Percentiles rank a stretch among this genome's conserved stretches.
Conservation (phyloP, 1,140 invertebrate genomes). For the Drosophila tani region DNA sequence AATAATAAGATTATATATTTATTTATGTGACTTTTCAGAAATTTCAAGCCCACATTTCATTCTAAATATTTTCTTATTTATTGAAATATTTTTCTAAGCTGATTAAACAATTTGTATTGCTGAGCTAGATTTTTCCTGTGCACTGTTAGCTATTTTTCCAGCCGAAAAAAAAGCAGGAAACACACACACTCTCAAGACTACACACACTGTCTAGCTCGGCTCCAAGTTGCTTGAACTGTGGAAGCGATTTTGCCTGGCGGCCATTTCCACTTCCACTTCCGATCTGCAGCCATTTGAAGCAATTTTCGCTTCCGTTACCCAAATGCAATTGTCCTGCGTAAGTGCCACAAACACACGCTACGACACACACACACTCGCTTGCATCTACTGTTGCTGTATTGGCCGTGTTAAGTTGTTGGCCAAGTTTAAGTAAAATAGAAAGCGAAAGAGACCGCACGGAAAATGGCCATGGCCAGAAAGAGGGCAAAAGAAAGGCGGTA, state of each 20-base stretch:
- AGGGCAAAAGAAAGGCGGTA: not conserved
- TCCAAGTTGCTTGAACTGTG: slow-evolving; percentile 41
- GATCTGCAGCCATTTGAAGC: slow-evolving; percentile 68
- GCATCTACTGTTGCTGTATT: not conserved
- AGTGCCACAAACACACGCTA: slow-evolving; percentile 33
- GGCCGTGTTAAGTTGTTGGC: slow-evolving; percentile 40
- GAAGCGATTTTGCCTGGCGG: slow-evolving; percentile 54
- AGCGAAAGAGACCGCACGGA: slow-evolving; percentile 25
- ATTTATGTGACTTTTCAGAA: too few relatives aligned
- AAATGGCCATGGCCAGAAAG: slow-evolving; percentile 11
- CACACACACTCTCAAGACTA: not conserved
- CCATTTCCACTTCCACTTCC: slow-evolving; percentile 59
- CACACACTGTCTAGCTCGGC: not conserved
- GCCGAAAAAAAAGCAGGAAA: not conserved
- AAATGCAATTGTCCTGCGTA: slow-evolving; percentile 68
- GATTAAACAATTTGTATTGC: too few relatives aligned
- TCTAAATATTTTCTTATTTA: too few relatives aligned
- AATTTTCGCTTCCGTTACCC: slow-evolving; percentile 70
- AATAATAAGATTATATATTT: too few relatives aligned
- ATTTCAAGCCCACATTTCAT: too few relatives aligned
- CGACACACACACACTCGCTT: not conserved
- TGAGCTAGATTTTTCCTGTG: not conserved
- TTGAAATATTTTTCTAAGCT: too few relatives aligned
- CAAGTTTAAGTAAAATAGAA: slow-evolving; percentile 48
- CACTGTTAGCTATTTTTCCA: slow-evolving; percentile 11